Evolutionary conservation across 2,888 invertebrate genomes (phyloP).

Genomic region (Spodoptera picta): DNA sequence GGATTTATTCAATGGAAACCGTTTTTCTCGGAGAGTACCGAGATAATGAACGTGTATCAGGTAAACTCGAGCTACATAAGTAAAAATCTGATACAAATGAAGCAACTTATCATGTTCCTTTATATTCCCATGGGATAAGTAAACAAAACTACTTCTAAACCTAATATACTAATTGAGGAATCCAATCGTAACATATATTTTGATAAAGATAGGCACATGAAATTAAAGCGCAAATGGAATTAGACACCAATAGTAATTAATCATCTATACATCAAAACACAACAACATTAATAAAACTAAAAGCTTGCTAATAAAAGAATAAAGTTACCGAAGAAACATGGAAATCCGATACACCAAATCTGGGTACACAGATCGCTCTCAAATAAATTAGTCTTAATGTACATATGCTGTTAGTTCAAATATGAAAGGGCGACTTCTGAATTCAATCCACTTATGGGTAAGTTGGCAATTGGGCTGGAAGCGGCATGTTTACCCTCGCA

Average conservation of each 20-base stretch:
- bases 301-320: neutral
- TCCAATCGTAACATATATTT: neutral
- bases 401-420: constrained; percentile 45
- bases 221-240: too few species aligned
- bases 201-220: too few species aligned
- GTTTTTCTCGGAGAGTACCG: neutral
- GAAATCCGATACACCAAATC: constrained; percentile 14
- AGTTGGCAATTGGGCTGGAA: constrained; percentile 77
- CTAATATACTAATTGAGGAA: too few species aligned
- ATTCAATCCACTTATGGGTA: constrained; percentile 81
- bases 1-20: constrained; percentile 14
- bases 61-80: too few species aligned
- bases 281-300: too few species aligned
- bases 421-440: constrained; percentile 62
- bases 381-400: constrained; percentile 46
- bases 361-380: constrained; percentile 7
- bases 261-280: too few species aligned
- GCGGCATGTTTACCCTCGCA: constrained; percentile 75
- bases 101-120: too few species aligned
- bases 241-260: too few species aligned
- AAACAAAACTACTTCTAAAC: too few species aligned
- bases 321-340: neutral
- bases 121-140: too few species aligned
- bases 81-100: too few species aligned
- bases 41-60: too few species aligned